A percentile compares a stretch with the other conserved stretches of the same genome.
phyloP scores from a whole-genome alignment of 2,797 vertebrate genomes.

The Antennarius maculatus region DNA sequence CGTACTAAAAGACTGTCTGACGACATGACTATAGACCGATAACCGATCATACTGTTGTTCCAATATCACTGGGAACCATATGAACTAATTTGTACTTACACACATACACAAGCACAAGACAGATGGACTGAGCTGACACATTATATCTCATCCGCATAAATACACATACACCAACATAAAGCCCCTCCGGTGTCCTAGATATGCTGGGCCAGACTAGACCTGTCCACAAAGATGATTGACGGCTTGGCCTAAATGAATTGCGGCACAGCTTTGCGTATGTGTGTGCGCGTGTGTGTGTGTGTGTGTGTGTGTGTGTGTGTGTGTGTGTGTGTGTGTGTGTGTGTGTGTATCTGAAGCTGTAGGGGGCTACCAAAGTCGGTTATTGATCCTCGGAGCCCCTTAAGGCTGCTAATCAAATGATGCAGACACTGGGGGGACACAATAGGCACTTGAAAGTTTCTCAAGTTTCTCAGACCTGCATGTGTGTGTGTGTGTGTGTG shows the following conservation, averaged over 20 bases:
- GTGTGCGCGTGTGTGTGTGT: constrained; percentile 23
- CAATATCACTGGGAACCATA: constrained; percentile 32
- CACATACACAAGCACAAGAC: constrained; percentile 39
- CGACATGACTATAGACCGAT: constrained; percentile 1
- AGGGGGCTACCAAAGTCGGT: constrained; percentile 52
- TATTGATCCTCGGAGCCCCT: constrained; percentile 72
- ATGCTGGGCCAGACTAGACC: constrained; percentile 55
- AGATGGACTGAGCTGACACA: constrained; percentile 59
- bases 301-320: constrained; percentile 15
- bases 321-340: constrained; percentile 23
- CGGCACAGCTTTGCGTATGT: constrained; percentile 35
- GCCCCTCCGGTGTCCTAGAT: constrained; percentile 43
- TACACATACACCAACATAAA: constrained; percentile 26
- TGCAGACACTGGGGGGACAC: constrained; percentile 58
- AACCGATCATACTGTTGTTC: constrained; percentile 21
- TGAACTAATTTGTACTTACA: constrained; percentile 50
- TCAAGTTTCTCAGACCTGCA: constrained; percentile 64
- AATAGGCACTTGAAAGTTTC: constrained; percentile 72
- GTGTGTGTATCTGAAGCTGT: constrained; percentile 29
- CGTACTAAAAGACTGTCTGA: constrained; percentile 18
- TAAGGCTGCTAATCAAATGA: constrained; percentile 78
- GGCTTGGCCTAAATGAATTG: constrained; percentile 62
- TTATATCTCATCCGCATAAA: constrained; percentile 53
- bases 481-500: too few relatives aligned
- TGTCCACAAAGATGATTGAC: constrained; percentile 65